These are phyloP conservation scores for Thinocorus orbignyianus DNA, from an alignment of 2,113 vertebrate genomes.

Conservation along the genomic window DNA sequence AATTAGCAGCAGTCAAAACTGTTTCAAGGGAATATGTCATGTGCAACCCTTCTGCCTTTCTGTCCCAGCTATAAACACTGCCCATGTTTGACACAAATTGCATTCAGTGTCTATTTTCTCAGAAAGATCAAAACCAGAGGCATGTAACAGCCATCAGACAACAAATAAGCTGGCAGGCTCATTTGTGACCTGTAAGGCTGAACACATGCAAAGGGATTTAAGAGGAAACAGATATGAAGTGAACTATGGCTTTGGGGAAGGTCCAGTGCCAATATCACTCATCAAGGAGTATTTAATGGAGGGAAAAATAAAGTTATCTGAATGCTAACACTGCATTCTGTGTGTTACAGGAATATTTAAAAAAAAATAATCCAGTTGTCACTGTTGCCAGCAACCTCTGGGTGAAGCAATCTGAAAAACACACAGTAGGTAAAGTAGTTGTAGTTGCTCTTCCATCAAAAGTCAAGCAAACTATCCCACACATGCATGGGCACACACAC, in stretches of 20 bases:
- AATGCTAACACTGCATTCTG: not conserved
- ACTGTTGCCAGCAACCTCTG: not conserved
- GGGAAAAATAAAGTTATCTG: not conserved
- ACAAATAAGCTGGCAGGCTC: not conserved
- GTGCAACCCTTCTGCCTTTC: constrained; percentile 24
- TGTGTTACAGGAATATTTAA: not conserved
- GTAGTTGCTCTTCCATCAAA: not conserved
- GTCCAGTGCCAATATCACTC: constrained; percentile 12
- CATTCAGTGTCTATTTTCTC: not conserved
- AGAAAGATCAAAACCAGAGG: constrained; percentile 10
- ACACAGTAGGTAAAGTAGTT: not conserved
- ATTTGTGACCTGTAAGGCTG: not conserved
- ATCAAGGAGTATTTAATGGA: not conserved
- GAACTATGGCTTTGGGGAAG: constrained; percentile 26
- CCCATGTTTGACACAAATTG: not conserved
- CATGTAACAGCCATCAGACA: constrained; percentile 1
- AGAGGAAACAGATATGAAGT: constrained; percentile 60
- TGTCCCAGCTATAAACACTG: not conserved
- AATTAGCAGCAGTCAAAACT: constrained; percentile 44
- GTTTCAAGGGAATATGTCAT: not conserved
- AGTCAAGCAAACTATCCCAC: not conserved
- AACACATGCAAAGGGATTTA: not conserved
- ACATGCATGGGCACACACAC: not conserved
- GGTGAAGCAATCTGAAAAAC: not conserved
- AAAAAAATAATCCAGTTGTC: not conserved